phyloP scores from a whole-genome alignment of 2,888 invertebrate species.

The Ypsolopha scabrella region DNA sequence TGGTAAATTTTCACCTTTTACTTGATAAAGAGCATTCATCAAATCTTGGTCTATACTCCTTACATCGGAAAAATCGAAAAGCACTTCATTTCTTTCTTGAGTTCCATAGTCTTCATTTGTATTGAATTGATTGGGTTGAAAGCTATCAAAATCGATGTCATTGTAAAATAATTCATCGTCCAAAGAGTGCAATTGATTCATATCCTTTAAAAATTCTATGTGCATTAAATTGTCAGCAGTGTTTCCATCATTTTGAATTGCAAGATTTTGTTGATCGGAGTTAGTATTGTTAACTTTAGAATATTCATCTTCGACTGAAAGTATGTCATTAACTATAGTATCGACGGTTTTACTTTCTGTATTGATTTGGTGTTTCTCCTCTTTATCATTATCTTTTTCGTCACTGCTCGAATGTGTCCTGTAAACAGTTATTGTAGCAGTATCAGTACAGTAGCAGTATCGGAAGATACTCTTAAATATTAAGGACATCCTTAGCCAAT shows the following conservation, averaged over 20 bases:
- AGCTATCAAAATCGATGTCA: constrained; percentile 53
- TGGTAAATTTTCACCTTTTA: constrained; percentile 36
- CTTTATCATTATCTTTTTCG: constrained; percentile 24
- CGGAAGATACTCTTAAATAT: no score
- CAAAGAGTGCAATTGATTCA: constrained; percentile 49
- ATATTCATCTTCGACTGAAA: constrained; percentile 58
- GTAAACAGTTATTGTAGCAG: neutral
- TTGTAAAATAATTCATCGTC: constrained; percentile 56
- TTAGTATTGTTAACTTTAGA: constrained; percentile 14
- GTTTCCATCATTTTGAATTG: constrained; percentile 19
- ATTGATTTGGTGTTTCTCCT: constrained; percentile 10
- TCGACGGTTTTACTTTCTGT: constrained; percentile 29
- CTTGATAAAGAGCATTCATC: constrained; percentile 45
- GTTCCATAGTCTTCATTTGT: constrained; percentile 28
- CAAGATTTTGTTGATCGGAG: constrained; percentile 14
- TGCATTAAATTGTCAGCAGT: constrained; percentile 43
- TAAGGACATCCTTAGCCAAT: no score
- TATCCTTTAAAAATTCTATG: constrained; percentile 54
- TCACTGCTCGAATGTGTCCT: constrained; percentile 4
- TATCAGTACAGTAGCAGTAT: no score
- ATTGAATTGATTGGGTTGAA: constrained; percentile 44
- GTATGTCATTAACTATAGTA: constrained; percentile 56
- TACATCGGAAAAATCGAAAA: constrained; percentile 41
- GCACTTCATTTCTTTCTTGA: constrained; percentile 36
- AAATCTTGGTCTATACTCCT: constrained; percentile 49